Percentiles rank a stretch among this genome's conserved stretches.
These are phyloP conservation scores for Luffia ferchaultella DNA, from an alignment of 2,888 invertebrate species.

Conservation along the genomic window DNA sequence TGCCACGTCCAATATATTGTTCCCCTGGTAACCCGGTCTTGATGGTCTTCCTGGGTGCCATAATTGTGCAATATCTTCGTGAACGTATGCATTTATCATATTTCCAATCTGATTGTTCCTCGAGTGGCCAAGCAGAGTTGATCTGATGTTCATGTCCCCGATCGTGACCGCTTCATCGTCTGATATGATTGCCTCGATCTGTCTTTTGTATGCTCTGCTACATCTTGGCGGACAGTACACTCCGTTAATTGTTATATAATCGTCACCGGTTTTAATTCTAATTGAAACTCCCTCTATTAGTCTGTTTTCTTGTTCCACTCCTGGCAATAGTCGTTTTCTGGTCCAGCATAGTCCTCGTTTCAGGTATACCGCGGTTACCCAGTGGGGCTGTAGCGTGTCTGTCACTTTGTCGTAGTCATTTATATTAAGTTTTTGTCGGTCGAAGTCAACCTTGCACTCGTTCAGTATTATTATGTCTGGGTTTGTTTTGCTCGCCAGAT, in stretches of 20 bases:
- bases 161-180: neutral
- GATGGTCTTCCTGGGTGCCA: no score
- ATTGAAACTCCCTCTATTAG: neutral
- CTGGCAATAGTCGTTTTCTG: neutral
- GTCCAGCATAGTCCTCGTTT: neutral
- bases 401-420: neutral
- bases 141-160: neutral
- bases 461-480: no score
- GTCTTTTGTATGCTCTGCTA: neutral
- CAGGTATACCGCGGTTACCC: neutral
- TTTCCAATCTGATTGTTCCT: no score
- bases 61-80: no score
- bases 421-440: no score
- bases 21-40: no score
- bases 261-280: neutral
- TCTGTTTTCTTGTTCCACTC: neutral
- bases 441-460: no score
- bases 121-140: no score
- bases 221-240: neutral
- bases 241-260: neutral
- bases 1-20: no score
- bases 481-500: no score
- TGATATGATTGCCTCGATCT: neutral
- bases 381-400: neutral
- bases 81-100: no score